phyloP scores from a whole-genome alignment of 2,797 vertebrate species.

The Threskiornis aethiopicus region DNA sequence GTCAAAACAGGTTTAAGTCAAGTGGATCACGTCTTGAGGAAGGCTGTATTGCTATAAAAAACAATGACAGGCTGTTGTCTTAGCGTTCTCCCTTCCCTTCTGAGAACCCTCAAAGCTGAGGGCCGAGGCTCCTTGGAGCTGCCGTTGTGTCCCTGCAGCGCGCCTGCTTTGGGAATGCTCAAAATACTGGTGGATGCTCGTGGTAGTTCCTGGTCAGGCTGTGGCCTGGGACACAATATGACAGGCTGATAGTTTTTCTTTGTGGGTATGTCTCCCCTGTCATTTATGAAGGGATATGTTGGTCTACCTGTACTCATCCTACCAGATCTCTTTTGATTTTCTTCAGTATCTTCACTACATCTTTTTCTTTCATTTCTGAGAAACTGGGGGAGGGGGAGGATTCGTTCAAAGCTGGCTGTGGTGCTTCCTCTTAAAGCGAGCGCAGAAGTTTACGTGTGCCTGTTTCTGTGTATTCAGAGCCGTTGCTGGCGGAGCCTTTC shows the following conservation, averaged over 20 bases:
- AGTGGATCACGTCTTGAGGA: neutral
- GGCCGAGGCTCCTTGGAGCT: neutral
- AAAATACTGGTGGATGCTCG: neutral
- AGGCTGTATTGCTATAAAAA: neutral
- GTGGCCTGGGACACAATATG: neutral
- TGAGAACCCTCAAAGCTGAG: neutral
- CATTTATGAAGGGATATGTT: accelerated
- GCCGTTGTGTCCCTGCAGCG: accelerated
- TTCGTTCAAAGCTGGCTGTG: neutral
- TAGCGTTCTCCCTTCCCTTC: neutral
- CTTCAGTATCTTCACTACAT: neutral
- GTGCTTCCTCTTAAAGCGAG: neutral
- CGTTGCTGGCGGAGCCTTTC: neutral
- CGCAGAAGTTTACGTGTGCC: neutral
- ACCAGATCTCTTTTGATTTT: neutral
- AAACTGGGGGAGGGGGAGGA: neutral
- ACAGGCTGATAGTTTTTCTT: neutral
- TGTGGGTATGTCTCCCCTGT: neutral
- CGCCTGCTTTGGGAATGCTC: neutral
- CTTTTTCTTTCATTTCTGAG: neutral
- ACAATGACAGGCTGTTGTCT: neutral
- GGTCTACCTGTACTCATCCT: neutral
- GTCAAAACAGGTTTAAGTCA: neutral
- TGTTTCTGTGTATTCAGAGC: neutral
- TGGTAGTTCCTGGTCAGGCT: neutral